These are phyloP conservation scores for Pavo muticus DNA, from an alignment of 2,113 vertebrate species.

Conservation along the genomic window DNA sequence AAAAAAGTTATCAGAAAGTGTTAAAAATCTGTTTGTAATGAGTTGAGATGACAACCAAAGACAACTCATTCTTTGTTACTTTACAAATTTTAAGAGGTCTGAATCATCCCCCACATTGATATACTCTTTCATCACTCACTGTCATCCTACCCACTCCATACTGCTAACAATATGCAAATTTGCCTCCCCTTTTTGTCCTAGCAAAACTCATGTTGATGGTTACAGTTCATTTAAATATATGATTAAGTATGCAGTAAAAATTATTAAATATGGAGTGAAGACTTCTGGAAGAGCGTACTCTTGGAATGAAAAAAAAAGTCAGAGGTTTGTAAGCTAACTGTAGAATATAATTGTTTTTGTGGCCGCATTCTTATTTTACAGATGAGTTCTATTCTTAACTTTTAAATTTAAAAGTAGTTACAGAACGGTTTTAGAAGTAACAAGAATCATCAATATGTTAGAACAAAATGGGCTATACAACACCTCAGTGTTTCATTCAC, in stretches of 20 bases:
- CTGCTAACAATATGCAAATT: constrained; percentile 26
- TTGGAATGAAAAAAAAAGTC: background rate
- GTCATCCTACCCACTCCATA: constrained; percentile 30
- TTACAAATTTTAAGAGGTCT: background rate
- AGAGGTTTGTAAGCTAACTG: background rate
- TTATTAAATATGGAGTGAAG: background rate
- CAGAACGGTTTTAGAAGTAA: background rate
- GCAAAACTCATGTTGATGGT: background rate
- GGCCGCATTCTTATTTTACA: background rate
- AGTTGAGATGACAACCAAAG: constrained; percentile 22
- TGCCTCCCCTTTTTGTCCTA: background rate
- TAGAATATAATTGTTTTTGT: background rate
- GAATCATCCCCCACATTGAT: constrained; percentile 4
- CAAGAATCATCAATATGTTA: background rate
- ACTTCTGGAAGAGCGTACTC: background rate
- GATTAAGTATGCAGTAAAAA: background rate
- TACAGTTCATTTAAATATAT: constrained; percentile 13
- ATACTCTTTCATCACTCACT: constrained; percentile 21
- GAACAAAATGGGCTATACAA: background rate
- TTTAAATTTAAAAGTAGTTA: background rate
- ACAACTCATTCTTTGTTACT: constrained; percentile 4
- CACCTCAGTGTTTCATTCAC: background rate
- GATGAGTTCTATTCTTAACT: background rate
- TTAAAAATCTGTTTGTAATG: constrained; percentile 21
- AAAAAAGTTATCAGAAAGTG: background rate